phyloP scores from a whole-genome alignment of 1,140 invertebrate species.

The Drosophila lowei region DNA sequence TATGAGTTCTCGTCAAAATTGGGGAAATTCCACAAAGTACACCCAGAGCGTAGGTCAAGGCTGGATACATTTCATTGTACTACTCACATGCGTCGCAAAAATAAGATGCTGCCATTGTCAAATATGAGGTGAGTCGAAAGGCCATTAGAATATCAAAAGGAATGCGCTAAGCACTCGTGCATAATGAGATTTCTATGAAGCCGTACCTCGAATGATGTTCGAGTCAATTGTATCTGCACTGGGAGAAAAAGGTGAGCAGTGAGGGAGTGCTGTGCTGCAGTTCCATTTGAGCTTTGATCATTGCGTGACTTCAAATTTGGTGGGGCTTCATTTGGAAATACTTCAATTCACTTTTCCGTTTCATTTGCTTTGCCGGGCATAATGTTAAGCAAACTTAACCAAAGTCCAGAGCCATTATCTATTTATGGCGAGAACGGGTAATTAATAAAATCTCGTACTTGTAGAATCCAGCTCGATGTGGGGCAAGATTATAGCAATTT shows the following conservation, averaged over 20 bases:
- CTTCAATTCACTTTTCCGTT: slow-evolving; percentile 38
- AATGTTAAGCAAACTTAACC: slow-evolving; percentile 28
- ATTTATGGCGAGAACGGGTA: slow-evolving; percentile 12
- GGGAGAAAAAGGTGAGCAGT: slow-evolving; percentile 12
- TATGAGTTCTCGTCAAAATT: too few relatives aligned
- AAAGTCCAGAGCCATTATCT: slow-evolving; percentile 28
- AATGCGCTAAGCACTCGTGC: slow-evolving; percentile 25
- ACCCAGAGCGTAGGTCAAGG: slow-evolving; percentile 37
- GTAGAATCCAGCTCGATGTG: slow-evolving; percentile 22
- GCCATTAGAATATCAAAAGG: slow-evolving; percentile 39
- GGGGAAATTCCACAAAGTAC: neutral
- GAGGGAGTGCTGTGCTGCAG: too few relatives aligned
- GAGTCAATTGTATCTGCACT: slow-evolving; percentile 6
- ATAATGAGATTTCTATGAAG: slow-evolving; percentile 32
- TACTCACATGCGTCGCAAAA: slow-evolving; percentile 14
- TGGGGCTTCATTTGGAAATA: slow-evolving; percentile 25
- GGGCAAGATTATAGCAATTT: slow-evolving; percentile 10
- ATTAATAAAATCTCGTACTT: slow-evolving; percentile 8
- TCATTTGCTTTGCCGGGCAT: slow-evolving; percentile 23
- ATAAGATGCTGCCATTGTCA: slow-evolving; percentile 8
- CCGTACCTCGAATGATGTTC: neutral
- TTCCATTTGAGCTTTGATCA: neutral
- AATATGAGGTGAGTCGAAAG: slow-evolving; percentile 1
- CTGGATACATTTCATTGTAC: neutral
- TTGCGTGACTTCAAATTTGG: slow-evolving; percentile 39